Conservation (phyloP, 2,113 vertebrate species). For the Myotis yumanensis region DNA sequence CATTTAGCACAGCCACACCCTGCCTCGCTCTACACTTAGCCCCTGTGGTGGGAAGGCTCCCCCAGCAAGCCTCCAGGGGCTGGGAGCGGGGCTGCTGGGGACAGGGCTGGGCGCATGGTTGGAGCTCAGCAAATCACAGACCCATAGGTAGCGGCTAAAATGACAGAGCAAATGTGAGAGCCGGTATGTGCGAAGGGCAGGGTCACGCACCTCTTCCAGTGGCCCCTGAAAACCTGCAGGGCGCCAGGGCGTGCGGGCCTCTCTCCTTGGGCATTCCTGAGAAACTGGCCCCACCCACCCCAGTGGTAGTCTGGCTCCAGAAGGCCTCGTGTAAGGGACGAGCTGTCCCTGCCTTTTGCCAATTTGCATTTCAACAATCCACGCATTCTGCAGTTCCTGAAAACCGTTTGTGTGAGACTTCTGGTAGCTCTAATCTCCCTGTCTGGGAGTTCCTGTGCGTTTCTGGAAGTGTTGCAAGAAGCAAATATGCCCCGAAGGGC, state of each 20-base stretch:
- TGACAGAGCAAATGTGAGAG: not conserved
- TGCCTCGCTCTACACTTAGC: not conserved
- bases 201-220: not conserved
- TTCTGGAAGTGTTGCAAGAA: slow-evolving; percentile 54
- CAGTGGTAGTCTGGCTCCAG: not conserved
- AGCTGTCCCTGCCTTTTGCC: not conserved
- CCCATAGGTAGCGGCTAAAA: not conserved
- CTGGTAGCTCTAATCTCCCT: not conserved
- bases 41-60: not conserved
- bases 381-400: not conserved
- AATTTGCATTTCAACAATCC: slow-evolving; percentile 15
- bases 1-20: not conserved
- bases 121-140: not conserved
- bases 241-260: not conserved
- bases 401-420: slow-evolving; percentile 18
- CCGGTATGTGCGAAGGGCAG: not conserved
- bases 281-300: not conserved
- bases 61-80: not conserved
- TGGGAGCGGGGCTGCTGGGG: not conserved
- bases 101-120: accelerated
- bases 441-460: slow-evolving; percentile 28
- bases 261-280: not conserved
- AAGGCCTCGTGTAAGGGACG: not conserved
- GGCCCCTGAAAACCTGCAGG: not conserved
- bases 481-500: not conserved